These are phyloP conservation scores for Nothobranchius kuhntae DNA, from an alignment of 2,113 vertebrate genomes.

Conservation along the genomic window DNA sequence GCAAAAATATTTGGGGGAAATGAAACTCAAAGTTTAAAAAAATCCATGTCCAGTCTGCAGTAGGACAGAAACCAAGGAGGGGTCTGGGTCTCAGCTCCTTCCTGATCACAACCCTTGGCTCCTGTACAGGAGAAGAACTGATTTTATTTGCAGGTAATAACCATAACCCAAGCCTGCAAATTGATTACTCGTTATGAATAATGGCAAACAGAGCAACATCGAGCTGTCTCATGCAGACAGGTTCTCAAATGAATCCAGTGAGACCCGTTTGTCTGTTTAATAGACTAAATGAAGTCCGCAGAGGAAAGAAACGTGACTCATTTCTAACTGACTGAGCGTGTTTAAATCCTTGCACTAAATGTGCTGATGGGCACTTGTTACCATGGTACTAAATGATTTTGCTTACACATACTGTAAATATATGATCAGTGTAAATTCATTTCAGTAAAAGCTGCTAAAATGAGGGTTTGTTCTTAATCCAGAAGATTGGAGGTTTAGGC, in stretches of 20 bases:
- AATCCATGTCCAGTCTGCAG: too few species aligned
- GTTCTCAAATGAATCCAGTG: background rate
- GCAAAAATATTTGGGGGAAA: too few species aligned
- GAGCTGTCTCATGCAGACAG: too few species aligned
- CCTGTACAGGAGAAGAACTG: background rate
- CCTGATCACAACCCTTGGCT: too few species aligned
- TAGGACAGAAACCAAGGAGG: too few species aligned
- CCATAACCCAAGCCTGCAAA: background rate
- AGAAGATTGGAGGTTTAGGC: too few species aligned
- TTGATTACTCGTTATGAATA: background rate
- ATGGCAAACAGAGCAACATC: background rate
- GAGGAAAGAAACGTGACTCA: background rate
- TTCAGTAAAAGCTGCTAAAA: too few species aligned
- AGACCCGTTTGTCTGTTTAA: background rate
- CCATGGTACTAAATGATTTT: conserved; percentile 1
- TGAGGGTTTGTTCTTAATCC: too few species aligned
- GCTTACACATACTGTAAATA: background rate
- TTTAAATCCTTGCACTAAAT: background rate
- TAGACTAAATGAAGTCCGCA: conserved; percentile 1
- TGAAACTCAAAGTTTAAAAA: too few species aligned
- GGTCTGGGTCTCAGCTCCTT: too few species aligned
- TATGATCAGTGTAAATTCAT: background rate
- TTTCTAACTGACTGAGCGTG: background rate
- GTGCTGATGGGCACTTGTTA: background rate
- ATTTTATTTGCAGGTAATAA: background rate